Percentiles rank a stretch among this genome's conserved stretches.
phyloP scores from a whole-genome alignment of 1,140 invertebrate genomes.

The Orchestia grillus region DNA sequence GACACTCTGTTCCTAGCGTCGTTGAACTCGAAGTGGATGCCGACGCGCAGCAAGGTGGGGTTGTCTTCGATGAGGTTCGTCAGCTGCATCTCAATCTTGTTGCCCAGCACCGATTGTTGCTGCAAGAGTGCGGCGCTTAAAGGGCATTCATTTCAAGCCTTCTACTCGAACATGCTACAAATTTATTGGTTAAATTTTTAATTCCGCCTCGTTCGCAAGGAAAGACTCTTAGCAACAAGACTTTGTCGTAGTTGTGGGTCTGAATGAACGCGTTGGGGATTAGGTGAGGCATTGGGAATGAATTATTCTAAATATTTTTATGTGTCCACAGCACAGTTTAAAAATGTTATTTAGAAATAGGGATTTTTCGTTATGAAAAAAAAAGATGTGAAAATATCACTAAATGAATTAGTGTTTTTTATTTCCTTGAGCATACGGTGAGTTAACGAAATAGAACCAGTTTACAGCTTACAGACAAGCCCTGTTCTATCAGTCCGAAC shows the following conservation, averaged over 20 bases:
- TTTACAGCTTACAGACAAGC: background rate
- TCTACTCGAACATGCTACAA: background rate
- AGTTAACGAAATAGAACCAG: background rate
- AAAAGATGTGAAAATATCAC: background rate
- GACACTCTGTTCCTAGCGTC: slow-evolving; percentile 77
- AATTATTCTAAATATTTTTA: background rate
- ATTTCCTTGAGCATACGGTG: too few relatives aligned
- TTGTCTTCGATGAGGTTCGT: slow-evolving; percentile 94
- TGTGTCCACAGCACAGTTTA: background rate
- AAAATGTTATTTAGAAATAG: background rate
- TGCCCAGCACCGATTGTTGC: slow-evolving; percentile 94
- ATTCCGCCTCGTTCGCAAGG: background rate
- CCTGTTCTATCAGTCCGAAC: background rate
- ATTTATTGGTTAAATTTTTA: background rate
- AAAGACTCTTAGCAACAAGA: background rate
- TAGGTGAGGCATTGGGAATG: too few relatives aligned
- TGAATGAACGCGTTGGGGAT: too few relatives aligned
- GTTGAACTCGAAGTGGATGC: slow-evolving; percentile 95
- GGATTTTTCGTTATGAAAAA: background rate
- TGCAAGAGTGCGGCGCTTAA: slow-evolving; percentile 71
- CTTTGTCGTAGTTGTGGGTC: background rate
- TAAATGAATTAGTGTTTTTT: background rate
- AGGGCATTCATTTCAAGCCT: background rate
- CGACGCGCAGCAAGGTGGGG: slow-evolving; percentile 89
- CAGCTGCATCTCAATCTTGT: slow-evolving; percentile 98